phyloP scores from a whole-genome alignment of 2,888 invertebrate genomes.

The Limnephilus lunatus region DNA sequence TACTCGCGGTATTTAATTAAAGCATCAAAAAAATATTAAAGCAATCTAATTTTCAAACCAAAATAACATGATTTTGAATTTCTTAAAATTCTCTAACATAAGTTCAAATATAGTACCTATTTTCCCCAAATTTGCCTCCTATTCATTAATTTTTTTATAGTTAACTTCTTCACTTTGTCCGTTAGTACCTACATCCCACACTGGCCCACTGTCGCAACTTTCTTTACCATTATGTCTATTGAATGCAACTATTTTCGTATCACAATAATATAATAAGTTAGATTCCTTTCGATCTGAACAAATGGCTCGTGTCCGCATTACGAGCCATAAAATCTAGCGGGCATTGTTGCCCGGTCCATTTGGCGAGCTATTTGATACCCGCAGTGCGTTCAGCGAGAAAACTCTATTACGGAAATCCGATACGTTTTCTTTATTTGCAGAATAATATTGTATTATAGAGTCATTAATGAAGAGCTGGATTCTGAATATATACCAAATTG shows the following conservation, averaged over 20 bases:
- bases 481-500: neutral
- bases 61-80: too few species aligned
- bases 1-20: too few species aligned
- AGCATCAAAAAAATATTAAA: too few species aligned
- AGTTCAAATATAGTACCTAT: too few species aligned
- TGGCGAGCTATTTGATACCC: slow-evolving; percentile 37
- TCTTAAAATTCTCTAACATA: too few species aligned
- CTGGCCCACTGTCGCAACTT: neutral
- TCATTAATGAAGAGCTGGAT: neutral
- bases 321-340: slow-evolving; percentile 11
- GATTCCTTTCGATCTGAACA: slow-evolving; percentile 24
- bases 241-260: neutral
- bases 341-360: slow-evolving; percentile 42
- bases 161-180: neutral
- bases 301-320: slow-evolving; percentile 31
- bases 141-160: too few species aligned
- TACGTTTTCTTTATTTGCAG: slow-evolving; percentile 15
- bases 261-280: slow-evolving; percentile 4
- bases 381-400: slow-evolving; percentile 9
- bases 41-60: too few species aligned
- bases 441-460: neutral
- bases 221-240: neutral
- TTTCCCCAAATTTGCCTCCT: too few species aligned
- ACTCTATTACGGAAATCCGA: slow-evolving; percentile 33
- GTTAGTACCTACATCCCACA: neutral